Base-by-base conservation (phyloP, 2,888 invertebrate species). In the Pogonocherus hispidulus region DNA sequence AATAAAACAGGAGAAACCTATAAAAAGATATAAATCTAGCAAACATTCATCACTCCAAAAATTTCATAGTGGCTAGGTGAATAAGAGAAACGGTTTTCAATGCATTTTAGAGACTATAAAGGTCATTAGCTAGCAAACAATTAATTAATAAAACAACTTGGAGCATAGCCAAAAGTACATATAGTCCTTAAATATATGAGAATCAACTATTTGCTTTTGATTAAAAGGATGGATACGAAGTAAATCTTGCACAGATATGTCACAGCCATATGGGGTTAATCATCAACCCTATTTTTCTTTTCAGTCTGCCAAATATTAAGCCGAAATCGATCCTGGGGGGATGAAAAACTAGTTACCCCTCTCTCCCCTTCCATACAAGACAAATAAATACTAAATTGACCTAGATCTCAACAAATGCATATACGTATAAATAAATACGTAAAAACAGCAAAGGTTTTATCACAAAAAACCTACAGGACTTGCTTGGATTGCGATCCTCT, bases 331-430 rank as follows among this genome's bases (percentile, higher is more conserved):
- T 52, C n/a, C 16, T 19, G 46, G 27, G 52, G 11, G 57, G 44
- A 63, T n/a, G n/a, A 67, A 56, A 46, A 27, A 56, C 27, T 27
- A n/a, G 41, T 23, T 56, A 56, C 20, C 49, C 56, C 8, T 52
- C 32, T 52, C 41, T 46, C 67, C 57, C 67, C 63, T 52, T 44
- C 56, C 52, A 19, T n/a, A n/a, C 14, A 19, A 4, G 35, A 47
- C n/a, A 37, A 22, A 49, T 27, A 44, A 37, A 6, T 11, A 14
- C 27, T 11, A 19, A 63, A 63, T 27, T 62, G 60, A 62, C 60
- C 60, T 6, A 62, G 27, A 51, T 62, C 19, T 5, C 6, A 8
- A 37, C 35, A 55, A 11, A n/a, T n/a, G n/a, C n/a, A n/a, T n/a
- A n/a, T n/a, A n/a, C n/a, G n/a, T n/a, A n/a, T n/a, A n/a, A 16